phyloP scores from a whole-genome alignment of 2,888 invertebrate genomes.

The Prionchulus punctatus region DNA sequence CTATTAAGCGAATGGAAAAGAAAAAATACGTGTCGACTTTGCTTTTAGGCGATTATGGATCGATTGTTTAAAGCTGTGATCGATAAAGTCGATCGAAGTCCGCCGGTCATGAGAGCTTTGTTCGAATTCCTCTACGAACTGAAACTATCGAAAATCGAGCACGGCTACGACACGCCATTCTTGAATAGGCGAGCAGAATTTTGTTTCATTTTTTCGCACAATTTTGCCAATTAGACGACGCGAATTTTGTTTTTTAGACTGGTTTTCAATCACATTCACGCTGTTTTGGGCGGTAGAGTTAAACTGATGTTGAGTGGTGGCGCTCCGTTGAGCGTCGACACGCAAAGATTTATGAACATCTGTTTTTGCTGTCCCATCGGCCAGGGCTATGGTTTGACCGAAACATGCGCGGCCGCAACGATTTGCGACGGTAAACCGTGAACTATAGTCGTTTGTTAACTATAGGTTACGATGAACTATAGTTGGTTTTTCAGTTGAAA shows the following conservation, averaged over 20 bases:
- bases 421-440: slow-evolving; percentile 22
- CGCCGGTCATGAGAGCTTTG: slow-evolving; percentile 58
- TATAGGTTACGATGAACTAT: no score
- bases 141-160: slow-evolving; percentile 65
- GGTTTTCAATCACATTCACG: slow-evolving; percentile 48
- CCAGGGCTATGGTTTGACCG: slow-evolving; percentile 90
- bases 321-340: slow-evolving; percentile 84
- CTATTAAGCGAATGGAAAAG: neutral
- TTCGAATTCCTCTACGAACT: slow-evolving; percentile 89
- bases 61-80: slow-evolving; percentile 90
- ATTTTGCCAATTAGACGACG: slow-evolving; percentile 26
- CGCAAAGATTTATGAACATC: slow-evolving; percentile 76
- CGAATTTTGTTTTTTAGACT: slow-evolving; percentile 35
- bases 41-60: slow-evolving; percentile 69
- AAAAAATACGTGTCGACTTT: neutral
- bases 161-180: slow-evolving; percentile 39
- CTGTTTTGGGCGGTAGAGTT: slow-evolving; percentile 70
- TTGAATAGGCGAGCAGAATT: slow-evolving; percentile 34
- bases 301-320: slow-evolving; percentile 79
- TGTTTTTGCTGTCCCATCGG: slow-evolving; percentile 76
- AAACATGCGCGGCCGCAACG: slow-evolving; percentile 76
- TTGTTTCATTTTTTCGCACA: slow-evolving; percentile 25
- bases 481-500: slow-evolving; percentile 40
- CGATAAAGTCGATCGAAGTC: slow-evolving; percentile 65
- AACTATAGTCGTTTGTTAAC: neutral